These are phyloP conservation scores for Hypotaenidia philippensis DNA, from an alignment of 2,797 vertebrate genomes.

Conservation along the genomic window DNA sequence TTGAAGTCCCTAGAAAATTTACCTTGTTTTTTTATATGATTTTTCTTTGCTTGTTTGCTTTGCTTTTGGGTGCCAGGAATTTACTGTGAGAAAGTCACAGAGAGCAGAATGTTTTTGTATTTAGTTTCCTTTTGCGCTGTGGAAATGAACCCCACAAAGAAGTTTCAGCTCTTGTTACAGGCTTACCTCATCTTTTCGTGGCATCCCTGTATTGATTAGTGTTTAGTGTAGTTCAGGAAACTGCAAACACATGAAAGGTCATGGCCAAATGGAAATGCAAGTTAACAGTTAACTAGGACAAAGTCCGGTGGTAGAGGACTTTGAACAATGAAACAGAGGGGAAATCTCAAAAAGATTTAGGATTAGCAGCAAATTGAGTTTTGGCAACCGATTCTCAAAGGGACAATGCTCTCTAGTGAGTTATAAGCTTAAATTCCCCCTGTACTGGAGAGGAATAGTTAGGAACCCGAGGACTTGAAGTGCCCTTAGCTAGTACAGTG, in stretches of 20 bases:
- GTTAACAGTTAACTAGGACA: slow-evolving; percentile 43
- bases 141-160: neutral
- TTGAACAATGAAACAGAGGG: neutral
- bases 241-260: neutral
- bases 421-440: neutral
- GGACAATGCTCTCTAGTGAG: neutral
- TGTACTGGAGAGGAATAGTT: neutral
- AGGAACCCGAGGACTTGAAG: neutral
- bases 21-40: neutral
- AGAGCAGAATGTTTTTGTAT: neutral
- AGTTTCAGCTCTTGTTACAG: neutral
- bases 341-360: neutral
- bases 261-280: neutral
- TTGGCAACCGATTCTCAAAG: neutral
- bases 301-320: neutral
- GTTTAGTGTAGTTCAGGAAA: neutral
- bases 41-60: neutral
- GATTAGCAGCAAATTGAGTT: neutral
- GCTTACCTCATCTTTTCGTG: neutral
- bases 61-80: neutral
- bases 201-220: neutral
- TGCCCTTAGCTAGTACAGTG: neutral
- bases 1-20: neutral
- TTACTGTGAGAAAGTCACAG: neutral
- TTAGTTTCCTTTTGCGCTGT: slow-evolving; percentile 7